Evolutionary conservation across 2,113 vertebrate species (phyloP).

Genomic region (Litocranius walleri): DNA sequence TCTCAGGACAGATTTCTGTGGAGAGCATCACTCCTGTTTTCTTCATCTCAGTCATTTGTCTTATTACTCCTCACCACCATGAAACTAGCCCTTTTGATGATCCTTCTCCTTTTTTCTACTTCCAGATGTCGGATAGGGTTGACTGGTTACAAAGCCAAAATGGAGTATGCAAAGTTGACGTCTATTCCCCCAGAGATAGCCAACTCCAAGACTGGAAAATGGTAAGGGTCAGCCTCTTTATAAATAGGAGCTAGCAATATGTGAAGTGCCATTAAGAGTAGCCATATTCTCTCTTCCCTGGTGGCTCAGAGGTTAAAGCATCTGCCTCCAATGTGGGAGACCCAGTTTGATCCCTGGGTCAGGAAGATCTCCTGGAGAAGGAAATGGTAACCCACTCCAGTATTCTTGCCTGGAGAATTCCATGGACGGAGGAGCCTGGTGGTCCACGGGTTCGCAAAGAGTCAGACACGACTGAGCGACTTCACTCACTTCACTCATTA

Average conservation of each 20-base stretch:
- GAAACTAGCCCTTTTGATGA: neutral
- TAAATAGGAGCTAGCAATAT: neutral
- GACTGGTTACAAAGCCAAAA: conserved; percentile 71
- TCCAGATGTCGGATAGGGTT: conserved; percentile 63
- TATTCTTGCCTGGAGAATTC: too few relatives aligned
- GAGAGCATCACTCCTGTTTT: neutral
- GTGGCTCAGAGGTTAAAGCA: too few relatives aligned
- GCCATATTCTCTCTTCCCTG: neutral
- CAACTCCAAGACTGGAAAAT: conserved; percentile 52
- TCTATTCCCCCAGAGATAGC: conserved; percentile 41
- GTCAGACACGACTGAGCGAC: too few relatives aligned
- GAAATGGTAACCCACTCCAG: too few relatives aligned
- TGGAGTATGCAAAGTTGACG: conserved; percentile 68
- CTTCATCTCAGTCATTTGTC: neutral
- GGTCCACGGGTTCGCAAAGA: too few relatives aligned
- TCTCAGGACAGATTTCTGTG: neutral
- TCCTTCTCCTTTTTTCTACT: neutral
- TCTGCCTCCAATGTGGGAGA: too few relatives aligned
- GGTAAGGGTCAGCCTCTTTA: conserved; percentile 17
- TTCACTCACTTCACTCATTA: neutral
- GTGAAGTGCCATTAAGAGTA: neutral
- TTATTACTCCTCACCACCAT: neutral
- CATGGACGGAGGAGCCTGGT: too few relatives aligned
- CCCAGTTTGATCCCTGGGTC: too few relatives aligned
- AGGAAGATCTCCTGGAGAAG: too few relatives aligned